Evolutionary conservation across 2,797 vertebrate species (phyloP).

Genomic region (Sebastes jordani): DNA sequence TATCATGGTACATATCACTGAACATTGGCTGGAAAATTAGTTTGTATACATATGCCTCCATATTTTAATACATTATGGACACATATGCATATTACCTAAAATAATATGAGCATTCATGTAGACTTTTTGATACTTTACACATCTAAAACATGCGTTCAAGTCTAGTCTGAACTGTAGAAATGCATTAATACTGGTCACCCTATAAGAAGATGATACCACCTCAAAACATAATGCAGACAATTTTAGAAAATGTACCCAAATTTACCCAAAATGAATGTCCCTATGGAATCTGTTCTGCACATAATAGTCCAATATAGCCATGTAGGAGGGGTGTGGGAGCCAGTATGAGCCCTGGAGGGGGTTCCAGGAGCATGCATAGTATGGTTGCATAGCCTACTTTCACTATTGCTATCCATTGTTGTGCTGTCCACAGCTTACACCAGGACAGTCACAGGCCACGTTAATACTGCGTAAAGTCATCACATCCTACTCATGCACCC

Average conservation of each 20-base stretch:
- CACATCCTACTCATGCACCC: background rate
- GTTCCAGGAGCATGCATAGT: constrained; percentile 11
- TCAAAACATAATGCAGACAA: background rate
- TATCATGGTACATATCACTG: background rate
- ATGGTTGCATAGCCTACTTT: constrained; percentile 15
- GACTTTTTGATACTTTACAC: background rate
- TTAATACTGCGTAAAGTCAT: constrained; percentile 5
- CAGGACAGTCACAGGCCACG: constrained; percentile 19
- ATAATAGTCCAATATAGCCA: background rate
- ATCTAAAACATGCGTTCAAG: background rate
- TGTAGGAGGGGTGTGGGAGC: constrained; percentile 15
- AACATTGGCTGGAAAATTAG: background rate
- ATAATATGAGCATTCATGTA: background rate
- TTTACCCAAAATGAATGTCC: background rate
- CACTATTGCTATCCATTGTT: constrained; percentile 25
- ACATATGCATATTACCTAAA: background rate
- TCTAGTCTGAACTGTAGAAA: background rate
- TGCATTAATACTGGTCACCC: background rate
- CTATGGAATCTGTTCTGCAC: background rate
- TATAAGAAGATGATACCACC: no score
- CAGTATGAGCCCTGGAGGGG: background rate
- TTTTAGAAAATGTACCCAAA: background rate
- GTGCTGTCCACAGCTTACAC: constrained; percentile 1
- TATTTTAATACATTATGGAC: background rate
- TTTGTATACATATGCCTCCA: background rate